Evolutionary conservation across 2,888 invertebrate species (phyloP), one percentile per base, ranked within the genome.

Genomic region (Buathra laborator): DNA sequence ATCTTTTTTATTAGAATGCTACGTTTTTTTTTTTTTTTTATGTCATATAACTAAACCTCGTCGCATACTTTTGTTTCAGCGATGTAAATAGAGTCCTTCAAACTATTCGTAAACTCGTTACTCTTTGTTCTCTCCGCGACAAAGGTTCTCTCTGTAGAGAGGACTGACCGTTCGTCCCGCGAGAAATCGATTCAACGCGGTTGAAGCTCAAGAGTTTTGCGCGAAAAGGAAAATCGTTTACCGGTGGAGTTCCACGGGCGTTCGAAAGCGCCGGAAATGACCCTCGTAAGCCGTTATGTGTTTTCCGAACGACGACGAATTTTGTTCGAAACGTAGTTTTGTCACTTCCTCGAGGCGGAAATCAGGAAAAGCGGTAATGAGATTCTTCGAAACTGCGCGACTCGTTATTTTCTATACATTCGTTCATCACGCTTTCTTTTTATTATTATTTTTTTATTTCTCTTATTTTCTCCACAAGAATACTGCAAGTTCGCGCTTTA

Each of bases 181-280:
- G 37, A 53, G 77, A 74, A 83, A 83, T 83, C 56, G 48, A 83
- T 83, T 77, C 51, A 56, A 77, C 72, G 10, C 62, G 62, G 43
- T 78, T 44, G 76, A 56, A 66, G 72, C 77, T 76, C 16, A 59
- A 59, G 43, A 59, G 59, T 51, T 12, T 48, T 12, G 32, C 66
- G 53, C 56, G 53, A 51, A 71, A 77, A 43, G 72, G 59, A 68
- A 78, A 78, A 68, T 16, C 78, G 64, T 77, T 77, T 77, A 67
- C 59, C 82, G 62, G 48, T 43, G 53, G 12, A 7, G 14, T 46
- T 32, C 82, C 48, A 59, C 44, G 7, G 66, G 71, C 64, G 29
- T 56, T 80, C 19, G 67, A 66, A 32, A 29, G 32, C 2, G 51
- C 37, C 68, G 75, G 70, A 75, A 75, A 75, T 81, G 59, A 53